These are phyloP conservation scores for Stomorhina lunata DNA, from an alignment of 2,888 invertebrate genomes.

Conservation along the genomic window DNA sequence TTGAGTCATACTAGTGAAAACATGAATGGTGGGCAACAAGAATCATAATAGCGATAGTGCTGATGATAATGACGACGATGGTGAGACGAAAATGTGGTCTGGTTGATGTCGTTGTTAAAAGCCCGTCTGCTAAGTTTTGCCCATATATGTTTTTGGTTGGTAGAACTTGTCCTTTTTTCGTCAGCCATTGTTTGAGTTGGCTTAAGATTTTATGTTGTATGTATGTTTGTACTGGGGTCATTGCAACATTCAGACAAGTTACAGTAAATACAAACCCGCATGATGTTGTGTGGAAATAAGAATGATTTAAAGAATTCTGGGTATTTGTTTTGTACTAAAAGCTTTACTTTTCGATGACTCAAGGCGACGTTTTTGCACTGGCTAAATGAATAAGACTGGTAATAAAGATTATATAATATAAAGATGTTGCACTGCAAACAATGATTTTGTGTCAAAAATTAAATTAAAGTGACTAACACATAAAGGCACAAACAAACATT, in stretches of 20 bases:
- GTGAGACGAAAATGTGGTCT: neutral
- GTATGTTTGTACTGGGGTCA: neutral
- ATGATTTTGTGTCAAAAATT: too few species aligned
- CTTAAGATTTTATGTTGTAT: neutral
- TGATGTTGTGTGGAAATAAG: neutral
- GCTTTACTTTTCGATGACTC: neutral
- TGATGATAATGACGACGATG: too few species aligned
- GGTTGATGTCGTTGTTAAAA: constrained; percentile 15
- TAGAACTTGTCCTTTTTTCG: constrained; percentile 10
- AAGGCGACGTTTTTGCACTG: neutral
- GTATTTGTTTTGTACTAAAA: neutral
- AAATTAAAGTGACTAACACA: too few species aligned
- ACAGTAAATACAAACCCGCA: too few species aligned
- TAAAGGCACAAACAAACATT: too few species aligned
- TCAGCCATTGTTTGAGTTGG: neutral
- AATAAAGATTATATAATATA: too few species aligned
- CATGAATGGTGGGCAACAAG: constrained; percentile 29
- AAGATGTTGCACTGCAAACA: too few species aligned
- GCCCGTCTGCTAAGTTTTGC: neutral
- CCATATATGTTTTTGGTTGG: neutral
- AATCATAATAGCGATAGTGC: neutral
- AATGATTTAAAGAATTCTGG: constrained; percentile 26
- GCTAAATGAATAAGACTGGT: neutral
- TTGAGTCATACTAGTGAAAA: constrained; percentile 44
- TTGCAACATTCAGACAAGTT: neutral